Evolutionary conservation across 1,140 invertebrate genomes (phyloP).

Genomic region (Zaprionus nigranus): DNA sequence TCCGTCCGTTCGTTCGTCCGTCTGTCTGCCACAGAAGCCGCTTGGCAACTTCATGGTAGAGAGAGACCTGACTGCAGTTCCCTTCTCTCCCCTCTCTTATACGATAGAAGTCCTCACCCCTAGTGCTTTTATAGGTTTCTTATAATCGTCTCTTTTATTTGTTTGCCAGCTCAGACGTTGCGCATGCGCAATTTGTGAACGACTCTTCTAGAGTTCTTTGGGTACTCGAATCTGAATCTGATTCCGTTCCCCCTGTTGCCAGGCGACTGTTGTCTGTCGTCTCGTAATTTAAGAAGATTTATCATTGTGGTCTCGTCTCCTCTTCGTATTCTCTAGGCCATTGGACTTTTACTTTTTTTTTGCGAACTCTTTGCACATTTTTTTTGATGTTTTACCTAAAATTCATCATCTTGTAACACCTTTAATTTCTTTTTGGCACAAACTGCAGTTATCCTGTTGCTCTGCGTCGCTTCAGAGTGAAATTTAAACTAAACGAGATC

Average conservation of each 20-base stretch:
- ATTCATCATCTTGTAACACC: constrained; percentile 12
- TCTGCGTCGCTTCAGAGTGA: constrained; percentile 19
- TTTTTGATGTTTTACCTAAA: constrained; percentile 24
- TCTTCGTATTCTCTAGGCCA: constrained; percentile 57
- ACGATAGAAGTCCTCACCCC: constrained; percentile 21
- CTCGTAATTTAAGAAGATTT: constrained; percentile 63
- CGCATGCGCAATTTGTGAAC: neutral
- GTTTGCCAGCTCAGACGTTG: neutral
- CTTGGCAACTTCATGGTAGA: constrained; percentile 60
- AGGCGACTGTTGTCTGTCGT: neutral
- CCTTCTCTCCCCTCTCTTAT: neutral
- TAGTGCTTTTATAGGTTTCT: constrained; percentile 3
- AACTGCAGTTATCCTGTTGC: neutral
- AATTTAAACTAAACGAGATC: constrained; percentile 35
- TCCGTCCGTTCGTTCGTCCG: constrained; percentile 6
- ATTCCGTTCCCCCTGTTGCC: neutral
- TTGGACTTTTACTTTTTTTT: constrained; percentile 74
- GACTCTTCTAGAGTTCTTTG: neutral
- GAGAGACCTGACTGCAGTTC: constrained; percentile 60
- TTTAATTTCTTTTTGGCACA: neutral
- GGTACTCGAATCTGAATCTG: neutral
- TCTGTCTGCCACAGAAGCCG: constrained; percentile 31
- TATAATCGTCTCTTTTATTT: constrained; percentile 6
- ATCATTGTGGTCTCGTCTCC: constrained; percentile 19
- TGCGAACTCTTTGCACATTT: neutral